Percentiles rank a stretch among this genome's conserved stretches.
These are phyloP conservation scores for Oreochromis niloticus DNA, from an alignment of 2,113 vertebrate genomes.

Conservation along the genomic window DNA sequence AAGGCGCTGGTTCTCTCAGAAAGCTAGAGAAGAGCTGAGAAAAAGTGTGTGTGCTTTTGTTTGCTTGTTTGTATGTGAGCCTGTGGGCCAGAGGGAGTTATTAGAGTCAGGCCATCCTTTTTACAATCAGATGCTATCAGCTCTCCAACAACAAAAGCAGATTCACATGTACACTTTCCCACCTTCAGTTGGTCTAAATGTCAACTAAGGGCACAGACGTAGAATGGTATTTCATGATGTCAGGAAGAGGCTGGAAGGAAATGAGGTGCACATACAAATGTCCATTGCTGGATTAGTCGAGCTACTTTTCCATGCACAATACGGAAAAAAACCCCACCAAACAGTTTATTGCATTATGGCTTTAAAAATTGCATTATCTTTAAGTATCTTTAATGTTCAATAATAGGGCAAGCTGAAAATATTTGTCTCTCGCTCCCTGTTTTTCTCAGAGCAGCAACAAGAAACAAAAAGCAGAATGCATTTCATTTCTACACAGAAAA, in stretches of 20 bases:
- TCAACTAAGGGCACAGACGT: slow-evolving; percentile 16
- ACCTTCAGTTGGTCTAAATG: slow-evolving; percentile 24
- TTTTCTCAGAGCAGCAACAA: not conserved
- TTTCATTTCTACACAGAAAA: not conserved
- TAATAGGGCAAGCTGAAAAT: not conserved
- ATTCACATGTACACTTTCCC: not conserved
- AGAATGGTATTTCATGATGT: slow-evolving; percentile 25
- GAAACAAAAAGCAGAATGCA: not conserved
- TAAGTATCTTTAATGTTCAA: not conserved
- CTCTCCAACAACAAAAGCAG: slow-evolving; percentile 8
- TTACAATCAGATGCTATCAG: not conserved
- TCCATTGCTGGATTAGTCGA: not conserved
- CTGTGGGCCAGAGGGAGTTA: not conserved
- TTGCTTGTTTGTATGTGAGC: not conserved
- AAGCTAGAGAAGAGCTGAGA: not conserved
- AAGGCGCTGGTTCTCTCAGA: not conserved
- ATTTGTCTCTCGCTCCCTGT: not conserved
- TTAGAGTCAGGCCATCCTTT: not conserved
- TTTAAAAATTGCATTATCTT: not conserved
- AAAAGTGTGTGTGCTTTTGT: not conserved
- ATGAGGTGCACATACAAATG: slow-evolving; percentile 7
- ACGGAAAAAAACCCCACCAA: not conserved
- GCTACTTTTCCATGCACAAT: not conserved
- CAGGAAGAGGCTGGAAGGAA: not conserved
- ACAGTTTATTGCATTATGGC: not conserved